Conservation (phyloP, 2,113 vertebrate genomes). For the Hucho hucho region DNA sequence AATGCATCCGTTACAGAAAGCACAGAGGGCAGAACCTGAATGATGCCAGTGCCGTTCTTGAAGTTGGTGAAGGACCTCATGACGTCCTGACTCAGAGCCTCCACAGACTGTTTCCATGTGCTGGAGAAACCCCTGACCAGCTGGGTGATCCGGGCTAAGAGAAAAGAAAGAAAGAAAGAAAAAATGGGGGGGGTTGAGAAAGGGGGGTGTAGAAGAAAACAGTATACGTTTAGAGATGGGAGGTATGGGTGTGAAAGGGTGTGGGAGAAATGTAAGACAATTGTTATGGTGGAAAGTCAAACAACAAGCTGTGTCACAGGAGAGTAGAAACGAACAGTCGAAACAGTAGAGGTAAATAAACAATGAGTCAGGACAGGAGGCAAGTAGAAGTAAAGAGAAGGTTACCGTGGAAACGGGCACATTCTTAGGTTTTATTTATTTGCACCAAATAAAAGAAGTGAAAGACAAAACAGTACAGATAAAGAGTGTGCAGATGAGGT, state of each 20-base stretch:
- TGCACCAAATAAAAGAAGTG: too few relatives aligned
- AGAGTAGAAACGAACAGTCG: not conserved
- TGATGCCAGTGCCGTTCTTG: constrained; percentile 90
- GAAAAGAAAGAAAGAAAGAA: too few relatives aligned
- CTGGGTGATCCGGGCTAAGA: constrained; percentile 81
- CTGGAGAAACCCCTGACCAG: constrained; percentile 85
- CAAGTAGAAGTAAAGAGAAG: not conserved
- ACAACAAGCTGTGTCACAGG: not conserved
- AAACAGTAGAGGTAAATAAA: not conserved
- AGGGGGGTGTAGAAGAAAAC: not conserved
- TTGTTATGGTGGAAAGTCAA: not conserved
- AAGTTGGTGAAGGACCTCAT: constrained; percentile 96
- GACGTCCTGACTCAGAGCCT: constrained; percentile 88
- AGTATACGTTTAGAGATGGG: not conserved
- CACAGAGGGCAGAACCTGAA: constrained; percentile 74
- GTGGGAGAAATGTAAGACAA: too few relatives aligned
- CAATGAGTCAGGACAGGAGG: not conserved
- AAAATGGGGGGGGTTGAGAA: not conserved
- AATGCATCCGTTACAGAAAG: too few relatives aligned
- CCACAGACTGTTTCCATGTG: constrained; percentile 88
- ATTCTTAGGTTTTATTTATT: too few relatives aligned
- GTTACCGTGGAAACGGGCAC: too few relatives aligned
- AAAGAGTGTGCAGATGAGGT: too few relatives aligned
- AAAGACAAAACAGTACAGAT: too few relatives aligned
- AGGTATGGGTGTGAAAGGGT: not conserved